Base-by-base conservation (phyloP, 2,888 invertebrate genomes). In the Agrenia bidenticulata region DNA sequence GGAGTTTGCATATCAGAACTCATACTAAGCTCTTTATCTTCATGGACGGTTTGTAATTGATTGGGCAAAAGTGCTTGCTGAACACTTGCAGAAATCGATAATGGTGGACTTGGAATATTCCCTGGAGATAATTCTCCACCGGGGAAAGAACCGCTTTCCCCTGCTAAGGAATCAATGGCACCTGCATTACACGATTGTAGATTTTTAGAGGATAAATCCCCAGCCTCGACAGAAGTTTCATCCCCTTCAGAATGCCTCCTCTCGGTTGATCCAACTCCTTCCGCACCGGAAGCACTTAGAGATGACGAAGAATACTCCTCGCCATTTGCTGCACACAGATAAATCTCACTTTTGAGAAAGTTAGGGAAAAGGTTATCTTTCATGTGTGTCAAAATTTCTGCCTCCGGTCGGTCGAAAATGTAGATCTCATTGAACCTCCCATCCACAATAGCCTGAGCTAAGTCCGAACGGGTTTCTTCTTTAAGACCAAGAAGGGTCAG, bases 271-370 rank as follows among this genome's bases (percentile, higher is more conserved):
- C 59, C 24, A 9, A 56, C 59, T 17, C 19, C 21, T 27, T 62
- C 59, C 2, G 45, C 19, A 21, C 64, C 15, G 59, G 55, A 19
- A 62, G 64, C 51, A 64, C 68, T 49, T 64, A 60, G 4, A 61
- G 37, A 59, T 5, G 56, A 57, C 15, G 41, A 39, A 19, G 56
- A 57, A 55, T 19, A 19, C 1, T 69, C 69, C 26, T 72, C 72
- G n/a, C 69, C 69, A 41, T 58, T 67, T 11, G 64, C 66, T n/a
- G 63, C 72, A 45, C 63, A 54, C 32, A 95, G 87, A 84, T 95
- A 96, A 81, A 91, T 86, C 78, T 95, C 94, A 77, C 94, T 94
- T 77, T 89, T 89, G 73, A 97, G 85, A 82, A 97, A 97, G 81
- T 92, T 89, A 65, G 90, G 91, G 83, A 96, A 96, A 69, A 92